A percentile compares a stretch with the other conserved stretches of the same genome.
These are phyloP conservation scores for Hypanus sabinus DNA, from an alignment of 2,113 vertebrate genomes.

Conservation along the genomic window DNA sequence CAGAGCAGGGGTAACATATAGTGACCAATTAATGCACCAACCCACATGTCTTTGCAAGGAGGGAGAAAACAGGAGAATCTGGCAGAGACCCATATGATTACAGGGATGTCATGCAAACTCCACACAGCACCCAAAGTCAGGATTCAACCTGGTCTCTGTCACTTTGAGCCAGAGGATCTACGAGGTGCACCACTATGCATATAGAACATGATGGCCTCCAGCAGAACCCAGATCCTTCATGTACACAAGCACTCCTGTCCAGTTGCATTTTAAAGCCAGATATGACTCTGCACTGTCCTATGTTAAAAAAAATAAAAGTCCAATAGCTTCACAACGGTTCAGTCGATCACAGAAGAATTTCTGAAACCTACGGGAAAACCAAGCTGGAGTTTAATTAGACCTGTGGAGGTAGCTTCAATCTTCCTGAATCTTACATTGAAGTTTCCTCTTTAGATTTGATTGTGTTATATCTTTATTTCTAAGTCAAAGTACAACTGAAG, in stretches of 20 bases:
- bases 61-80: too few species aligned
- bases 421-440: background rate
- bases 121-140: too few species aligned
- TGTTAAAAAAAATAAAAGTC: background rate
- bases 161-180: too few species aligned
- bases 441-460: background rate
- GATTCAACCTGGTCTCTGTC: too few species aligned
- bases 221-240: background rate
- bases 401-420: background rate
- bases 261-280: background rate
- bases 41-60: too few species aligned
- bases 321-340: background rate
- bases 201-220: background rate
- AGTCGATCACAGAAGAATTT: background rate
- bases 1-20: too few species aligned
- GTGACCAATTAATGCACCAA: too few species aligned
- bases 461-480: background rate
- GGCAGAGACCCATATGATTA: too few species aligned
- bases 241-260: background rate
- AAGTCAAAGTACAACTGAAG: background rate
- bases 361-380: background rate
- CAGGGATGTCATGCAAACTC: too few species aligned
- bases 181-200: too few species aligned
- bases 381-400: background rate
- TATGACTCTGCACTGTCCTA: background rate